Percentiles rank a stretch among this genome's conserved stretches.
phyloP scores from a whole-genome alignment of 53 echinoderm and acorn worm genomes.

The Arbacia lixula region DNA sequence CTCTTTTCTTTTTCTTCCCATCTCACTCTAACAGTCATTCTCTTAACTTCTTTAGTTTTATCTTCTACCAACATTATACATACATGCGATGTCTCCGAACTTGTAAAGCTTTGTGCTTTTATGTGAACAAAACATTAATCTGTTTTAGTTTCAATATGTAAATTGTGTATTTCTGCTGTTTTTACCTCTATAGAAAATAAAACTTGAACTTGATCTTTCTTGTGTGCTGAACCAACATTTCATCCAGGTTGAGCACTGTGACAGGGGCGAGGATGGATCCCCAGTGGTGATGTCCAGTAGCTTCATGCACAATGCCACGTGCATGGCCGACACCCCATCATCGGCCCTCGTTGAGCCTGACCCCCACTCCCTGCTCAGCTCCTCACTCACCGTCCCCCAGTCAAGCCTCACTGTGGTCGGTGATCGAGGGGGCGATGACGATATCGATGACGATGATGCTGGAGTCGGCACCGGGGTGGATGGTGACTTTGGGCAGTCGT shows the following conservation, averaged over 20 bases:
- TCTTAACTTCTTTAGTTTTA: no score
- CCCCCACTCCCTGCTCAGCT: slow-evolving; percentile 70
- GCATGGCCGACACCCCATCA: slow-evolving; percentile 67
- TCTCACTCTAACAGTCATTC: no score
- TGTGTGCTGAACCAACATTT: no score
- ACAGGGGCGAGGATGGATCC: slow-evolving; percentile 1
- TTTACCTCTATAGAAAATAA: no score
- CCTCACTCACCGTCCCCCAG: slow-evolving; percentile 75
- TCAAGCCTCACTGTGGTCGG: slow-evolving; percentile 69
- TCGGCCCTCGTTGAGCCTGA: slow-evolving; percentile 69
- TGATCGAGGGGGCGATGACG: slow-evolving; percentile 36
- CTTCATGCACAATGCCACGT: slow-evolving; percentile 35
- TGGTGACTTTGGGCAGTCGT: slow-evolving; percentile 30
- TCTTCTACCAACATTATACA: no score
- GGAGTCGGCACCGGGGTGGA: slow-evolving; percentile 1
- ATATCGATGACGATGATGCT: neutral
- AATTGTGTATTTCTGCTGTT: no score
- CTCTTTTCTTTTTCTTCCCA: no score
- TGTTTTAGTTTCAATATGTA: no score
- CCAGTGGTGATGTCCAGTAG: slow-evolving; percentile 31
- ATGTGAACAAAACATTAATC: no score
- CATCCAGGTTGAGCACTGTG: slow-evolving; percentile 24
- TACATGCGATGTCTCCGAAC: no score
- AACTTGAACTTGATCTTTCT: no score
- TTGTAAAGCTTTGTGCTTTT: no score